Evolutionary conservation across 2,113 vertebrate genomes (phyloP), one percentile per base, ranked within the genome.

Genomic region (Diadophis punctatus): DNA sequence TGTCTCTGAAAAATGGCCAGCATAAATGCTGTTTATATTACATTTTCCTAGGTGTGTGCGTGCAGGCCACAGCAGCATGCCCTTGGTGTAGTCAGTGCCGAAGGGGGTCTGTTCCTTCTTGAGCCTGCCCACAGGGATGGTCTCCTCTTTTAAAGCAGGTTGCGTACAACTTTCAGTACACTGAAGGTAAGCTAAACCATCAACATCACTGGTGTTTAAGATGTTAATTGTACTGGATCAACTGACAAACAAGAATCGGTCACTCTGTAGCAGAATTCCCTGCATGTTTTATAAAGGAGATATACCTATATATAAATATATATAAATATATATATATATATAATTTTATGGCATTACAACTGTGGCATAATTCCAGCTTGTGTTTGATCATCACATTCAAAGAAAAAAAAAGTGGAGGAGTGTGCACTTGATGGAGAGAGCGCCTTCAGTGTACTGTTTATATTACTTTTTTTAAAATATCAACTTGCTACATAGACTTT

Each of bases 11-110:
- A 97, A 97, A 97, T 97, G 98, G 97, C 98, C 98, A 98, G 98
- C 98, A 97, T 99, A 99, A 99, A 98, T 98, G 98, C 98, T 98
- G 98, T 99, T 98, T 98, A 98, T 98, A 98, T 99, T 98, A 98
- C 98, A 53, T 98, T 98, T 98, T 98, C 98, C 98, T 98, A 99
- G 98, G 98, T 98, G 97, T 98, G 98, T 98, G 98, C 97, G 97
- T 96, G 97, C 98, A 98, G 98, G 98, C 98, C 98, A 97, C 98
- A 97, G 98, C 98, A 98, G 98, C 98, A 98, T 98, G 98, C 98
- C 98, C 98, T 98, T 98, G 98, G 97, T 98, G 98, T 98, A 98
- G 98, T 98, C 98, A 98, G 98, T 98, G 98, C 98, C 98, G 98
- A 98, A 98, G 97, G 98, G 98, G 97, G 97, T 96, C 98, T 98